Percentiles rank a stretch among this genome's conserved stretches.
Evolutionary conservation across 2,797 vertebrate genomes (phyloP).

Genomic region (Girardinus metallicus): DNA sequence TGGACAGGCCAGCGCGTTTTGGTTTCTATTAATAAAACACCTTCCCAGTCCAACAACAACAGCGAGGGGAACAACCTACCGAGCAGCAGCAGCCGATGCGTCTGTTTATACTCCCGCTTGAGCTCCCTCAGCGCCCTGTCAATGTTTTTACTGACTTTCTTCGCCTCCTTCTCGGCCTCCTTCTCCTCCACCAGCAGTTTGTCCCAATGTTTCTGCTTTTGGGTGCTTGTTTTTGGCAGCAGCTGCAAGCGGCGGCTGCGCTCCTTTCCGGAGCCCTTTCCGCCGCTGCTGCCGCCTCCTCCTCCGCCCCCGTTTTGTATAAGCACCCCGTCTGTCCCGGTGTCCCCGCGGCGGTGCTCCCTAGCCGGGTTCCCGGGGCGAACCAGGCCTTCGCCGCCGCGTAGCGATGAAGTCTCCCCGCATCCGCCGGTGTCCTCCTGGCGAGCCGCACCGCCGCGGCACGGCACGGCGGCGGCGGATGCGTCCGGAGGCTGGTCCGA

Average conservation of each 20-base stretch:
- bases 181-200: slow-evolving; percentile 90
- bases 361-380: slow-evolving; percentile 80
- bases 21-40: slow-evolving; percentile 57
- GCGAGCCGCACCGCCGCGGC: slow-evolving; percentile 75
- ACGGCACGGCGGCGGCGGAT: slow-evolving; percentile 45
- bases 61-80: slow-evolving; percentile 80
- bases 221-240: slow-evolving; percentile 79
- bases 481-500: slow-evolving; percentile 84
- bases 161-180: slow-evolving; percentile 93
- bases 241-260: slow-evolving; percentile 81
- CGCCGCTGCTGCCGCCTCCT: slow-evolving; percentile 65
- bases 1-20: slow-evolving; percentile 52
- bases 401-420: slow-evolving; percentile 76
- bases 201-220: slow-evolving; percentile 89
- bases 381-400: slow-evolving; percentile 68
- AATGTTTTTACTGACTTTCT: slow-evolving; percentile 92
- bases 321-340: slow-evolving; percentile 76
- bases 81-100: slow-evolving; percentile 93
- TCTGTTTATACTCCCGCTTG: slow-evolving; percentile 93
- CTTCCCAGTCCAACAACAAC: slow-evolving; percentile 37
- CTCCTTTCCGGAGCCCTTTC: slow-evolving; percentile 77
- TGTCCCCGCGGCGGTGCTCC: slow-evolving; percentile 79
- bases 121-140: slow-evolving; percentile 92
- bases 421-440: slow-evolving; percentile 80
- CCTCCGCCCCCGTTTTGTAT: slow-evolving; percentile 80